phyloP scores from a whole-genome alignment of 2,888 invertebrate genomes.

The Drosophila kambysellisi region DNA sequence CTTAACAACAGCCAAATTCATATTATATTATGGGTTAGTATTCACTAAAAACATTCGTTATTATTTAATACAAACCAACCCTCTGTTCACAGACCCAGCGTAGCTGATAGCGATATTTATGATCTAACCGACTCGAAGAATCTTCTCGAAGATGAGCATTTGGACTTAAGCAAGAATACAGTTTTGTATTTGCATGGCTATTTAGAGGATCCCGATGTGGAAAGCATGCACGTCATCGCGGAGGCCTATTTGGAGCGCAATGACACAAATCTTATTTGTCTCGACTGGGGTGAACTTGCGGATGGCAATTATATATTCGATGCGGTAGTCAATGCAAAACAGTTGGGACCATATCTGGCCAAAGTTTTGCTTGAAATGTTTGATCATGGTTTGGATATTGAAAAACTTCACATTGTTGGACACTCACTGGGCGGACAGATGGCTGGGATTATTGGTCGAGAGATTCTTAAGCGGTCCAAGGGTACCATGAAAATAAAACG shows the following conservation, averaged over 20 bases:
- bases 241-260: slow-evolving; percentile 82
- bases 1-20: slow-evolving; percentile 85
- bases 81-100: slow-evolving; percentile 71
- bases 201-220: slow-evolving; percentile 87
- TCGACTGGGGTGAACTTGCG: slow-evolving; percentile 84
- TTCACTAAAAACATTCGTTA: background rate
- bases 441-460: slow-evolving; percentile 83
- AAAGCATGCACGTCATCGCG: slow-evolving; percentile 86
- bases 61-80: background rate
- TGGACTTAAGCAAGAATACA: slow-evolving; percentile 85
- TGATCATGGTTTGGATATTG: slow-evolving; percentile 79
- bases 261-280: slow-evolving; percentile 82
- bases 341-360: slow-evolving; percentile 81
- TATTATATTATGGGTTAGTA: slow-evolving; percentile 80
- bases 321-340: slow-evolving; percentile 83
- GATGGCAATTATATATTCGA: slow-evolving; percentile 84
- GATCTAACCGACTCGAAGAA: slow-evolving; percentile 73
- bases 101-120: slow-evolving; percentile 77
- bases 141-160: slow-evolving; percentile 74
- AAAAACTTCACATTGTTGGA: slow-evolving; percentile 83
- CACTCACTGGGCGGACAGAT: slow-evolving; percentile 85
- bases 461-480: slow-evolving; percentile 64
- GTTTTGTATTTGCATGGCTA: slow-evolving; percentile 88
- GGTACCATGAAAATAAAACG: slow-evolving; percentile 62
- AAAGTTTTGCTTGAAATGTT: slow-evolving; percentile 80